Evolutionary conservation across 1,140 invertebrate genomes (phyloP), one percentile per base, ranked within the genome.

Genomic region (Glossosoma conforme): DNA sequence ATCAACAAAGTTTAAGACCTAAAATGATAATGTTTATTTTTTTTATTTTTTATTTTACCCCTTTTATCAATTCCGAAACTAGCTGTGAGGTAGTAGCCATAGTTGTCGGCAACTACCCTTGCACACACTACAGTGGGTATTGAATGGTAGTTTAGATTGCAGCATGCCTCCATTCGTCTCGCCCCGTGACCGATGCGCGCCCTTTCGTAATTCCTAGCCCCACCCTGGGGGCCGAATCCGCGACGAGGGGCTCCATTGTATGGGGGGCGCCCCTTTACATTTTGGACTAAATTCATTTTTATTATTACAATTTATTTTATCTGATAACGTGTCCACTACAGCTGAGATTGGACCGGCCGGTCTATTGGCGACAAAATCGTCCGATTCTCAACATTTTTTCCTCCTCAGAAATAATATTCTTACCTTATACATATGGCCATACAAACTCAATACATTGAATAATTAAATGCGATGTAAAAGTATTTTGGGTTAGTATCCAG

Each of bases 291-390:
- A 58, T 58, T 58, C 56, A 38, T 46, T 58, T 57, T 43, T 48
- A 54, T 48, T 53, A 54, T 44, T 52, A 30, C 43, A 45, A 41
- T 53, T 51, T 58, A 41, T 53, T 51, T 58, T 54, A 58, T 58
- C 56, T 50, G 56, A 58, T 58, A 53, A 49, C 42, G 45, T 54
- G 56, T 58, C 56, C 46, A 53, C 18, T 48, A 44, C 55, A 57
- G 50, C 25, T 37, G 30, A 33, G 50, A 50, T 53, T 52, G 38
- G 41, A 44, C 38, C 11, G 35, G 44, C 22, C 38, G 28, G 18
- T 24, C n/a, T 13, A 9, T 20, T 10, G 30, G 3, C 15, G 28
- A 28, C 20, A n/a, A 11, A n/a, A 28, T 11, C 9, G 19, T 3
- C n/a, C 1, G 41, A 17, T 43, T 43, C 22, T 30, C 41, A 43